Percentiles rank a stretch among this genome's conserved stretches.
Evolutionary conservation across 2,888 invertebrate genomes (phyloP).

Genomic region (Lasioglossum pauxillum): DNA sequence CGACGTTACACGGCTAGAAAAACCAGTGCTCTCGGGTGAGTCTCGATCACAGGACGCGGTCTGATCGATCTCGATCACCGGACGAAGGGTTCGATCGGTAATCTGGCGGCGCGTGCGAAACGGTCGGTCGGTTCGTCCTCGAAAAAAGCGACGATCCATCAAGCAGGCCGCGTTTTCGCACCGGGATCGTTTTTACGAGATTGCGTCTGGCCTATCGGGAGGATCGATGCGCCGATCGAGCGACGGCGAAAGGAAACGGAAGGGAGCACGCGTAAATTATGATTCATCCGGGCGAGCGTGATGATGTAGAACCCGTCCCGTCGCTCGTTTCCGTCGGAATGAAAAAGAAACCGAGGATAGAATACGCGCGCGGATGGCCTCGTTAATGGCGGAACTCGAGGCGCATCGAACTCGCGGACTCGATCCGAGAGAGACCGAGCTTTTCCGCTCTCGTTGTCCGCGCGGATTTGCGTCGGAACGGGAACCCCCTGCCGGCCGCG

Average conservation of each 20-base stretch:
- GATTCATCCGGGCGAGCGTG: slow-evolving; percentile 60
- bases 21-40: neutral
- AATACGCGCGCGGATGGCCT: slow-evolving; percentile 2
- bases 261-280: slow-evolving; percentile 61
- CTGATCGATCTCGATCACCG: neutral
- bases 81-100: neutral
- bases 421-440: neutral
- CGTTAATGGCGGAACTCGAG: slow-evolving; percentile 1
- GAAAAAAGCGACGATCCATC: slow-evolving; percentile 45
- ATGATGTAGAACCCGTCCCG: slow-evolving; percentile 21
- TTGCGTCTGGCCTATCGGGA: slow-evolving; percentile 34
- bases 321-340: slow-evolving; percentile 9
- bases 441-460: slow-evolving; percentile 29
- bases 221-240: slow-evolving; percentile 38
- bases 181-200: slow-evolving; percentile 51
- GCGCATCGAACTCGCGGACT: slow-evolving; percentile 1
- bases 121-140: neutral
- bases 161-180: slow-evolving; percentile 35
- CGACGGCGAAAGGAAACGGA: slow-evolving; percentile 18
- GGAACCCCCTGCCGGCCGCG: neutral
- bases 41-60: neutral
- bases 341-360: neutral
- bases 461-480: slow-evolving; percentile 63
- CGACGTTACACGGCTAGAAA: neutral
- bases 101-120: neutral